Evolutionary conservation across 1,140 invertebrate genomes (phyloP).

Genomic region (Odontomachus brunneus): DNA sequence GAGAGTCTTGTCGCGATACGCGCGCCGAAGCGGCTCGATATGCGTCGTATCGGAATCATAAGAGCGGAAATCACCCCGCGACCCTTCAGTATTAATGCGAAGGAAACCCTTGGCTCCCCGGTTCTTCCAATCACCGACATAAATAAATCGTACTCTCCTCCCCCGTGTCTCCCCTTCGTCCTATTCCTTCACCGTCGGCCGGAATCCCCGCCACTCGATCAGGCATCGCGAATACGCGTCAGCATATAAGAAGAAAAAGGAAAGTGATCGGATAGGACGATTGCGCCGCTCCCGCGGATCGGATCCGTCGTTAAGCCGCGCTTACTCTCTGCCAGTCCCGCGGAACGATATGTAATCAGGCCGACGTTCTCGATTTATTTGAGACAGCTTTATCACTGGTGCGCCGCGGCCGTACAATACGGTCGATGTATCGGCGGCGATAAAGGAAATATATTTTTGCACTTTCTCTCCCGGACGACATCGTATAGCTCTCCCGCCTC

Average conservation of each 20-base stretch:
- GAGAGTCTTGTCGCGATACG: background rate
- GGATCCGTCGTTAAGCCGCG: constrained; percentile 71
- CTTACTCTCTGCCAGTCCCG: constrained; percentile 71
- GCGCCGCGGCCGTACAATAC: constrained; percentile 53
- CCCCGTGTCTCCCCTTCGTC: background rate
- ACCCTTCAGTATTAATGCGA: constrained; percentile 69
- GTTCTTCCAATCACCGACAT: constrained; percentile 70
- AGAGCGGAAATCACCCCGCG: constrained; percentile 49
- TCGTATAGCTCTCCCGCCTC: background rate
- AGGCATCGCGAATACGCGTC: constrained; percentile 68
- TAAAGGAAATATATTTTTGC: constrained; percentile 57
- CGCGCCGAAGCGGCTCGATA: background rate
- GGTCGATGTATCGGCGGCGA: constrained; percentile 44
- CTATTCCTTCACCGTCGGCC: constrained; percentile 68
- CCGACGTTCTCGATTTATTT: constrained; percentile 70
- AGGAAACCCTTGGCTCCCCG: constrained; percentile 62
- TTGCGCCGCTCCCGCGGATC: constrained; percentile 68
- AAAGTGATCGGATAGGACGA: constrained; percentile 62
- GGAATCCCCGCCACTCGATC: constrained; percentile 71
- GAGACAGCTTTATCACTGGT: constrained; percentile 58
- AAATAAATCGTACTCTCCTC: constrained; percentile 73
- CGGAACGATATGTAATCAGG: constrained; percentile 70
- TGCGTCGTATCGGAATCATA: constrained; percentile 49
- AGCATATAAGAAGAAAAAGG: constrained; percentile 62
- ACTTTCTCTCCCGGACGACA: constrained; percentile 49